Evolutionary conservation across 2,113 vertebrate genomes (phyloP).

Genomic region (Oreochromis tanganicae): DNA sequence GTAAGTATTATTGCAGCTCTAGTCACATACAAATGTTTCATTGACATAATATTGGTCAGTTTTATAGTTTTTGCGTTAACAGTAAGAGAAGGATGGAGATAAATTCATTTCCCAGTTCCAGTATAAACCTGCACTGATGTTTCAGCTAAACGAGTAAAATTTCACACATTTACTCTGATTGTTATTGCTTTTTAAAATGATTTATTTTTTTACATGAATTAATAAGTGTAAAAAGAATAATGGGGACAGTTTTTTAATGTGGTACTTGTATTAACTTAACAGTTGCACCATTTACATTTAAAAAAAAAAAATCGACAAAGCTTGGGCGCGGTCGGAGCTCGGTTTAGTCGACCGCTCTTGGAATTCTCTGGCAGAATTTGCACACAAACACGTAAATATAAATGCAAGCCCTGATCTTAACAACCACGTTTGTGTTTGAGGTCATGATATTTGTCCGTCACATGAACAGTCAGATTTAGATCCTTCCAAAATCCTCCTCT

Average conservation of each 20-base stretch:
- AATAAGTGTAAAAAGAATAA: neutral
- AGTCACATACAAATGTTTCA: accelerated
- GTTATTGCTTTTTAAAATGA: neutral
- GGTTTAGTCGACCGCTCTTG: accelerated
- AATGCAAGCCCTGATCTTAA: neutral
- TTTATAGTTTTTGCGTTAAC: neutral
- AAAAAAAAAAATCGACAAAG: neutral
- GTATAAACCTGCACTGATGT: accelerated
- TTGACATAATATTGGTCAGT: neutral
- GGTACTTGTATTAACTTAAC: neutral
- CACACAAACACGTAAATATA: neutral
- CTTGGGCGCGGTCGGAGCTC: accelerated
- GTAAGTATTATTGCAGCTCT: neutral
- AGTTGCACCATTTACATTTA: neutral
- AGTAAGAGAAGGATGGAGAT: neutral
- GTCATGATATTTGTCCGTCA: neutral
- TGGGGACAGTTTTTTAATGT: accelerated
- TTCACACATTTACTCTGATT: accelerated
- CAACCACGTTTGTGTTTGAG: neutral
- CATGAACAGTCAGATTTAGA: neutral
- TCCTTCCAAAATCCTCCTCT: constrained; percentile 32
- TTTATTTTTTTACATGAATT: neutral
- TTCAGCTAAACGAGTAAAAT: neutral
- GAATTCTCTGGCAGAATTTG: neutral
- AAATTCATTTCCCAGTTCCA: accelerated